phyloP scores from a whole-genome alignment of 2,113 vertebrate genomes.

The Lampris incognitus region DNA sequence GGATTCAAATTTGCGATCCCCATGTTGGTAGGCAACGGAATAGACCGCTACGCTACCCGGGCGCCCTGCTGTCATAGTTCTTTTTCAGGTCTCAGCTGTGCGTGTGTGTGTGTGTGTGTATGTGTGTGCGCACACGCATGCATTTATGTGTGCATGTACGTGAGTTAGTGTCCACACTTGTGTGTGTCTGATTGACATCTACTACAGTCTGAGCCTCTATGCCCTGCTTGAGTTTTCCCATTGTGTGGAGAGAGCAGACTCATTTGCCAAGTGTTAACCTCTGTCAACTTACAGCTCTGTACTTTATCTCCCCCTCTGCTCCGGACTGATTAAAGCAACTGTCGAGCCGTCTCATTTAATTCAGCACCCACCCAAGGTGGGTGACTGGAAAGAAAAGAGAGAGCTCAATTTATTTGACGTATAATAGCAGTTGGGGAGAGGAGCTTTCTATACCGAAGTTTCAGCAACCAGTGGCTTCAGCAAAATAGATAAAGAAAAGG shows the following conservation, averaged over 20 bases:
- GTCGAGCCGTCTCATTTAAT: slow-evolving; percentile 50
- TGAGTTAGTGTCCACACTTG: background rate
- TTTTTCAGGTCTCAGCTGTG: slow-evolving; percentile 25
- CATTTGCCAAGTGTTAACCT: slow-evolving; percentile 66
- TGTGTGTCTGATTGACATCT: slow-evolving; percentile 50
- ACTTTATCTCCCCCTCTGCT: slow-evolving; percentile 38
- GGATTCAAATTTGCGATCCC: too few relatives aligned
- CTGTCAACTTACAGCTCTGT: slow-evolving; percentile 46
- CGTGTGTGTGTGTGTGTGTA: background rate
- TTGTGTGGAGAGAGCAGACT: slow-evolving; percentile 48
- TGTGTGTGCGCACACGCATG: background rate
- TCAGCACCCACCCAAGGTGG: slow-evolving; percentile 33
- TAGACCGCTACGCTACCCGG: too few relatives aligned
- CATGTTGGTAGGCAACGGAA: too few relatives aligned
- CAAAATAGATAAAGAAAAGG: too few relatives aligned
- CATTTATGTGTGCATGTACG: background rate
- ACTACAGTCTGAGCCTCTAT: slow-evolving; percentile 42
- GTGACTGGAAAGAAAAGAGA: slow-evolving; percentile 15
- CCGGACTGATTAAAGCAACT: slow-evolving; percentile 27
- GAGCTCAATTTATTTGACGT: slow-evolving; percentile 6
- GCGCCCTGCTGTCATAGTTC: slow-evolving; percentile 18
- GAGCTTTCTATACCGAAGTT: background rate
- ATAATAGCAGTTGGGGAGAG: slow-evolving; percentile 6
- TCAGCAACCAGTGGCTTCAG: background rate
- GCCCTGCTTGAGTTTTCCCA: slow-evolving; percentile 41